Conservation (phyloP, 1,140 invertebrate species). For the Plectus sambesii region DNA sequence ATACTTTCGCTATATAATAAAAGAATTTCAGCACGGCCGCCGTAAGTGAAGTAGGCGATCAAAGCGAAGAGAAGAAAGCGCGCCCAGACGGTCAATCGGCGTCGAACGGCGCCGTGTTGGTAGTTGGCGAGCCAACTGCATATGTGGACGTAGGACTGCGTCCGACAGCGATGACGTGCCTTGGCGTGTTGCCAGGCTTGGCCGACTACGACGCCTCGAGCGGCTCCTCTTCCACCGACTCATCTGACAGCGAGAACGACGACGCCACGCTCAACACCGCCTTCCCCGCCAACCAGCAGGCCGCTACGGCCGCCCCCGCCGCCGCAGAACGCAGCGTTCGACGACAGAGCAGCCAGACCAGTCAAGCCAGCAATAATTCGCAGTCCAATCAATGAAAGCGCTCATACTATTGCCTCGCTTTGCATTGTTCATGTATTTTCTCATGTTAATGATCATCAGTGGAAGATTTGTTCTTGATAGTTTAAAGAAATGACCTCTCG, state of each 20-base stretch:
- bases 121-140: constrained; percentile 6
- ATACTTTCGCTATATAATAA: too few relatives aligned
- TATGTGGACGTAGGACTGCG: constrained; percentile 7
- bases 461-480: too few relatives aligned
- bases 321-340: too few relatives aligned
- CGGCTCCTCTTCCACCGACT: constrained; percentile 7
- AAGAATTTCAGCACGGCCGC: too few relatives aligned
- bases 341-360: constrained; percentile 10
- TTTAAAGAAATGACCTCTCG: too few relatives aligned
- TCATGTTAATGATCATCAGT: too few relatives aligned
- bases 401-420: too few relatives aligned
- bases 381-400: constrained; percentile 2
- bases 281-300: constrained; percentile 5
- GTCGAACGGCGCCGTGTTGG: constrained; percentile 6
- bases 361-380: not conserved
- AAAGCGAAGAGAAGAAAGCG: constrained; percentile 23
- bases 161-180: not conserved
- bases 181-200: constrained; percentile 20
- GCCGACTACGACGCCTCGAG: constrained; percentile 19
- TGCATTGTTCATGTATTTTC: too few relatives aligned
- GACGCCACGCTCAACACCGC: constrained; percentile 13
- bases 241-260: constrained; percentile 17
- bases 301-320: too few relatives aligned
- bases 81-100: not conserved
- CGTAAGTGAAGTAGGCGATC: too few relatives aligned